phyloP scores from a whole-genome alignment of 2,113 vertebrate genomes.

The Antennarius striatus region DNA sequence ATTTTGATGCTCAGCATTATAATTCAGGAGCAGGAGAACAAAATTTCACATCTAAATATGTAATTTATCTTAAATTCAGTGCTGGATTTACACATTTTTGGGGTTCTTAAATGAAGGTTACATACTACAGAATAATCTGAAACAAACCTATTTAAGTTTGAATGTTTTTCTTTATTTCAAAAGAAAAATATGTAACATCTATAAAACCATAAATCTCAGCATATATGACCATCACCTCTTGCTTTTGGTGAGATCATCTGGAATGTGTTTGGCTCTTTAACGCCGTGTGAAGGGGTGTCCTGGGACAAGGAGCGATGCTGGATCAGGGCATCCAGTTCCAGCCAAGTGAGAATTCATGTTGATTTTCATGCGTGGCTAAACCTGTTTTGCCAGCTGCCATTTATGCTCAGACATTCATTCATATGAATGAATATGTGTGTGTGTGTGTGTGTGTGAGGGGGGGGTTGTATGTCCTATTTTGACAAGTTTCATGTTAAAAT shows the following conservation, averaged over 20 bases:
- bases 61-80: too few relatives aligned
- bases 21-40: too few relatives aligned
- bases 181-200: too few relatives aligned
- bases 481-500: conserved; percentile 36
- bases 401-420: conserved; percentile 67
- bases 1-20: too few relatives aligned
- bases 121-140: too few relatives aligned
- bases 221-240: neutral
- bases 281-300: conserved; percentile 55
- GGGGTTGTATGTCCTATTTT: conserved; percentile 38
- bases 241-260: conserved; percentile 31
- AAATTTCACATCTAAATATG: too few relatives aligned
- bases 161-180: too few relatives aligned
- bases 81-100: too few relatives aligned
- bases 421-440: conserved; percentile 41
- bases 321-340: conserved; percentile 64
- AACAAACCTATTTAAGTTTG: too few relatives aligned
- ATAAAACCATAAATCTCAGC: too few relatives aligned
- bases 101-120: too few relatives aligned
- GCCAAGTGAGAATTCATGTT: conserved; percentile 67
- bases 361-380: conserved; percentile 71
- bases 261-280: conserved; percentile 32
- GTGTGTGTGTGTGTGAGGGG: conserved; percentile 23
- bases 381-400: conserved; percentile 77
- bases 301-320: conserved; percentile 51